phyloP scores from a whole-genome alignment of 2,888 invertebrate genomes.

The Mamestra brassicae region DNA sequence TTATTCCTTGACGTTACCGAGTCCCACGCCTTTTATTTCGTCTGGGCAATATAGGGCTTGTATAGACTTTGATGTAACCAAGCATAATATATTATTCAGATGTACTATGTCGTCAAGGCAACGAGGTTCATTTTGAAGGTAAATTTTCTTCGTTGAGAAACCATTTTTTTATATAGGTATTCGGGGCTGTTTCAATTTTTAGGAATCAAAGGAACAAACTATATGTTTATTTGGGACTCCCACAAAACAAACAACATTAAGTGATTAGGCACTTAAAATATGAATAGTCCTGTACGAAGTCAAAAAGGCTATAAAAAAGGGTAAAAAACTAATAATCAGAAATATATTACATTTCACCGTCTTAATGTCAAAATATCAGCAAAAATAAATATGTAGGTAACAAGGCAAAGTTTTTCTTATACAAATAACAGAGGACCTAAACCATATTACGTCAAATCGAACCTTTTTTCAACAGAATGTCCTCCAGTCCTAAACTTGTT shows the following conservation, averaged over 20 bases:
- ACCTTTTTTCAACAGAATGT: neutral
- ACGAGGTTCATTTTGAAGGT: neutral
- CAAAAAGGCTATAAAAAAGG: too few species aligned
- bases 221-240: too few species aligned
- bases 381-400: neutral
- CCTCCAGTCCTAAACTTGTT: neutral
- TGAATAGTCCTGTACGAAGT: too few species aligned
- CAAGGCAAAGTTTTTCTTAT: neutral
- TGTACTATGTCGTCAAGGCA: neutral
- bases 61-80: neutral
- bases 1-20: constrained; percentile 14
- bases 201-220: neutral
- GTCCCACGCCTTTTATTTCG: constrained; percentile 6
- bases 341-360: too few species aligned
- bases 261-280: too few species aligned
- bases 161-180: neutral
- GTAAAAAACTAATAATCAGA: too few species aligned
- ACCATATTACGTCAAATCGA: constrained; percentile 6
- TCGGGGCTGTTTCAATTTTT: neutral
- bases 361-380: too few species aligned
- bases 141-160: neutral
- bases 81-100: constrained; percentile 18
- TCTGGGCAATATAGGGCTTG: neutral
- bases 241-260: too few species aligned
- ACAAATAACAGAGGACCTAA: neutral